Evolutionary conservation across 1,140 invertebrate species (phyloP), one percentile per base, ranked within the genome.

Genomic region (Panulirus ornatus): DNA sequence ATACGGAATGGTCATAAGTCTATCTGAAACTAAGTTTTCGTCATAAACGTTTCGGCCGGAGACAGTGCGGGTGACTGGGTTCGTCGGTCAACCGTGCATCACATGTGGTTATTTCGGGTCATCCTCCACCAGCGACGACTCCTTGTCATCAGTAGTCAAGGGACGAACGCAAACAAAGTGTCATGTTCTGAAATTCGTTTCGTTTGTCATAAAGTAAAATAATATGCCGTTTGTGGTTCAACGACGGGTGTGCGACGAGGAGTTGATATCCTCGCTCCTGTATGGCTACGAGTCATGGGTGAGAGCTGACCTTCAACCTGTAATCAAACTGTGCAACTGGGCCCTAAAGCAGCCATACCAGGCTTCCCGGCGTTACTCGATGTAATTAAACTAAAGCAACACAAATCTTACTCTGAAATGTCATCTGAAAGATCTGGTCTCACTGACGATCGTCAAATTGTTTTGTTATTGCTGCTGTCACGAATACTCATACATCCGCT

Each of bases 171-270:
- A 83, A 47, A 11, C 63, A 22, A n/a, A 63, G 38, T 58, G 81
- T 66, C 81, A 83, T 36, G 81, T 63, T 14, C 78, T 81, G 2
- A 81, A 81, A 27, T 81, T 47, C n/a, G 78, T 81, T 3, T 81
- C 36, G n/a, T 63, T 83, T 66, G 34, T 83, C 34, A 83, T 36
- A 63, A 83, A 83, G 54, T 63, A 83, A 3, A 83, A 83, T 63
- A 38, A 66, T 2, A 38, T 84, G 16, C 58, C 81, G 1, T 84
- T 84, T 70, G 36, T 66, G 27, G 9, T 66, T 8, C 5, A 84
- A 27, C 51, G 81, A 84, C 63, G 54, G 54, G 58, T 84, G 38
- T 84, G 63, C 81, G 78, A 47, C 2, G 27, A 8, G 40, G 78
- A 27, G 42, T 54, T 54, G 47, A 81, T 54, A 22, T 54, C 78